A percentile compares a stretch with the other conserved stretches of the same genome.
These are phyloP conservation scores for Adelognathus sp. DNA, from an alignment of 2,888 invertebrate genomes.

Conservation along the genomic window DNA sequence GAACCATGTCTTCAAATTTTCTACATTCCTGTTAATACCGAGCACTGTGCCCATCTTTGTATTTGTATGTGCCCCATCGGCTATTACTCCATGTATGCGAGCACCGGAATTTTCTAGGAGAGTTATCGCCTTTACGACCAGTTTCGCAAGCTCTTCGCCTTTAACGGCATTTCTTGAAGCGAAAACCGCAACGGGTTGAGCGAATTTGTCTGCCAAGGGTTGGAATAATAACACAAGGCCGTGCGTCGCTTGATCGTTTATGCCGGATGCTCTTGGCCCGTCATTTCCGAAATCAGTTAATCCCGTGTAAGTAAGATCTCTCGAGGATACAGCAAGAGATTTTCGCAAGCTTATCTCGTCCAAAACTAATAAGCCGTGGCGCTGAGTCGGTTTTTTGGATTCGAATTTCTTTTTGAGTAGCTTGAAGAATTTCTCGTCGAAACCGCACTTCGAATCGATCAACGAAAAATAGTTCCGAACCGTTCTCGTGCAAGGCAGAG, in stretches of 20 bases:
- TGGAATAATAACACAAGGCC: background rate
- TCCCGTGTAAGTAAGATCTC: constrained; percentile 1
- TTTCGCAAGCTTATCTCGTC: constrained; percentile 15
- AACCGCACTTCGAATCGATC: constrained; percentile 18
- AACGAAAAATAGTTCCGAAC: constrained; percentile 18
- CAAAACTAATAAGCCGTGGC: background rate
- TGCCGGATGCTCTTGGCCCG: background rate
- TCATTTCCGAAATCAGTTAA: constrained; percentile 15
- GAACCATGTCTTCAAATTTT: background rate
- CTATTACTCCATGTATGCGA: constrained; percentile 34
- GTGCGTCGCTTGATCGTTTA: background rate
- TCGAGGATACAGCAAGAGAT: background rate
- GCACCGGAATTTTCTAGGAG: constrained; percentile 35
- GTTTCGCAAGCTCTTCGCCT: background rate
- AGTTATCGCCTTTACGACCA: background rate
- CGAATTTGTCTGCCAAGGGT: background rate
- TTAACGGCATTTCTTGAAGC: background rate
- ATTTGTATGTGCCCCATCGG: constrained; percentile 28
- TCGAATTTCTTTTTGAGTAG: background rate
- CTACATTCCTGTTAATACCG: background rate
- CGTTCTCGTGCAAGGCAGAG: background rate
- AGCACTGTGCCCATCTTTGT: background rate
- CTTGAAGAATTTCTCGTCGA: background rate
- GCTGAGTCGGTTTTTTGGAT: constrained; percentile 16
- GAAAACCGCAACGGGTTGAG: constrained; percentile 1